A percentile compares a stretch with the other conserved stretches of the same genome.
phyloP scores from a whole-genome alignment of 2,797 vertebrate species.

The Pangasius macronema region DNA sequence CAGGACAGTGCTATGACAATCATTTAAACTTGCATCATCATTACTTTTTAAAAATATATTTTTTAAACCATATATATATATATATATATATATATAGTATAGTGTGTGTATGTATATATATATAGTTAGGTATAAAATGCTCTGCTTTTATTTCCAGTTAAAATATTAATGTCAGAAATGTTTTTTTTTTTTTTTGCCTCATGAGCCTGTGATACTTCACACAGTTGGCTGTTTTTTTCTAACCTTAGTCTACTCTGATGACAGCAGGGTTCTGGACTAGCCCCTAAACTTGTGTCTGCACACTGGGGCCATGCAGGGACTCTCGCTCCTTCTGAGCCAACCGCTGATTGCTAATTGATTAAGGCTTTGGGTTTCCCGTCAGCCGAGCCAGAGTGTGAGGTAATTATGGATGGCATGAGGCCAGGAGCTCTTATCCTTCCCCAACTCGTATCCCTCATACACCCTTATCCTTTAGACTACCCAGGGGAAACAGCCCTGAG shows the following conservation, averaged over 20 bases:
- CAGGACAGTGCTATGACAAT: neutral
- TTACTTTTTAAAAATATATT: neutral
- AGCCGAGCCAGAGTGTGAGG: slow-evolving; percentile 46
- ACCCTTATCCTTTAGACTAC: slow-evolving; percentile 8
- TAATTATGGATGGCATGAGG: slow-evolving; percentile 49
- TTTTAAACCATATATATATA: neutral
- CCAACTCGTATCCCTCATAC: slow-evolving; percentile 7
- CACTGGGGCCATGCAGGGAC: slow-evolving; percentile 53
- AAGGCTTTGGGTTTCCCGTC: slow-evolving; percentile 56
- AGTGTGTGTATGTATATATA: neutral
- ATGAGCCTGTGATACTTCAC: slow-evolving; percentile 52
- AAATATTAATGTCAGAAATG: slow-evolving; percentile 28
- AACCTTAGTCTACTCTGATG: slow-evolving; percentile 45
- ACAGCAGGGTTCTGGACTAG: slow-evolving; percentile 46
- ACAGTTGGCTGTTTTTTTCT: slow-evolving; percentile 57
- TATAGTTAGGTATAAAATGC: neutral
- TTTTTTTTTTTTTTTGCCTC: neutral
- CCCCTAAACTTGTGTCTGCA: slow-evolving; percentile 41
- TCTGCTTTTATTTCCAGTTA: neutral
- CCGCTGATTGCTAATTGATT: slow-evolving; percentile 68
- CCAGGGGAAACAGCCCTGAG: neutral
- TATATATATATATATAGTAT: no score
- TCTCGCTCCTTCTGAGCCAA: slow-evolving; percentile 53
- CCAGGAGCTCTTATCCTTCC: slow-evolving; percentile 33
- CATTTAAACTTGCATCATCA: neutral